Evolutionary conservation across 2,797 vertebrate species (phyloP), one percentile per base, ranked within the genome.

Genomic region (Denticeps clupeoides): DNA sequence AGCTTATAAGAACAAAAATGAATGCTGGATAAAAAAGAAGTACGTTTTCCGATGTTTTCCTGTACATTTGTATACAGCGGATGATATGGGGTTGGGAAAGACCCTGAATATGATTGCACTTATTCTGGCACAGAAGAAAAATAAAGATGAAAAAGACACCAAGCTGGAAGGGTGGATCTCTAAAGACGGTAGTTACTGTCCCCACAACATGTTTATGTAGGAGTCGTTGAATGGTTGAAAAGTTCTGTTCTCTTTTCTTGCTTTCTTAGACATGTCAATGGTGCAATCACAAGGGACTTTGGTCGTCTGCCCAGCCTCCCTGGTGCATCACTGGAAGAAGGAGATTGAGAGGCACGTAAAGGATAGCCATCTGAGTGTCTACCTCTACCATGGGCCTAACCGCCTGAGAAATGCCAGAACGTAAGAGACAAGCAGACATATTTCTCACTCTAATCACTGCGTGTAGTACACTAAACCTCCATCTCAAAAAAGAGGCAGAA

Each of bases 61-160:
- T n/a, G n/a, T n/a, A n/a, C n/a, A n/a, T n/a, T n/a, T n/a, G n/a
- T n/a, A n/a, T 58, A 28, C 65, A 98, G 94, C 93, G 1, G 94
- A 99, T 71, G 94, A 99, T 67, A 99, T 99, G 93, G 94, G 94
- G 40, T 70, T 99, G 60, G 94, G 94, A 22, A 99, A 99, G 77
- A 99, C 93, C 2, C 72, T 99, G 55, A 96, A 91, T 0, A 89
- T 99, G 84, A 88, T 99, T 13, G 75, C 93, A 4, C 88, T 99
- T 50, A 79, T 97, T 43, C 67, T 97, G 72, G 45, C 68, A 25
- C 79, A 89, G 67, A 91, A 86, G 57, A 77, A 54, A 5, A 65
- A 68, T 48, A 64, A 70, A 8, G 71, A 81, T 32, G 64, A 77
- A 5, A 78, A 60, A 15, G 72, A 81, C 45, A 28, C 71, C 41